Base-by-base conservation (phyloP, 1,140 invertebrate genomes). In the Phymorhynchus buccinoides region DNA sequence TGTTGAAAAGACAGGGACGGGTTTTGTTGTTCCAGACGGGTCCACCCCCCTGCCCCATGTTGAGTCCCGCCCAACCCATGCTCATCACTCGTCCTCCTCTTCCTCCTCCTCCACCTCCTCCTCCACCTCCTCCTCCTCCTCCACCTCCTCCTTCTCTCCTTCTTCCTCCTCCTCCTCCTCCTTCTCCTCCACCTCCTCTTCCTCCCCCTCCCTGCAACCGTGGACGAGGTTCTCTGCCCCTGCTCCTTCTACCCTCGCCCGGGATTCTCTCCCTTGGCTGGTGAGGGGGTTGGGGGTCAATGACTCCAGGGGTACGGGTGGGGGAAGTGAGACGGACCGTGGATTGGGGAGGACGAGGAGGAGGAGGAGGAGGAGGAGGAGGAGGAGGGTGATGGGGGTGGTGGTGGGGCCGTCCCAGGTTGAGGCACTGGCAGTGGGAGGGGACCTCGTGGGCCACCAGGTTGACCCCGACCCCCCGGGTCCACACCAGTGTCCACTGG, bases 371-470 rank as follows among this genome's bases (percentile, higher is more conserved):
- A n/a, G n/a, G n/a, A n/a, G n/a, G n/a, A n/a, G n/a, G n/a, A n/a
- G n/a, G n/a, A n/a, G n/a, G n/a, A n/a, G n/a, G n/a, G n/a, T n/a
- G n/a, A n/a, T n/a, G n/a, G n/a, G n/a, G n/a, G n/a, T n/a, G n/a
- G n/a, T n/a, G n/a, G n/a, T n/a, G n/a, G 52, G 56, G 30, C 32
- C 44, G 41, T 14, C 85, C 87, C 22, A 88, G 27, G 62, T 88
- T 88, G 77, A 88, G 42, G 68, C 87, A 88, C 62, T 88, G 78
- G 68, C 87, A 88, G 42, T 88, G 87, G 41, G 85, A 86, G 12
- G 87, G 87, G 22, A 88, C 87, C 42, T 88, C 87, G 66, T 88
- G 87, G 6, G 87, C 80, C 16, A 86, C 84, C 9, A 88, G 73
- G 30, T 77, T 73, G 22, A 77, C 83, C 22, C 87, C 87, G 32